Base-by-base conservation (phyloP, 2,888 invertebrate species). In the Lacanobia oleracea region DNA sequence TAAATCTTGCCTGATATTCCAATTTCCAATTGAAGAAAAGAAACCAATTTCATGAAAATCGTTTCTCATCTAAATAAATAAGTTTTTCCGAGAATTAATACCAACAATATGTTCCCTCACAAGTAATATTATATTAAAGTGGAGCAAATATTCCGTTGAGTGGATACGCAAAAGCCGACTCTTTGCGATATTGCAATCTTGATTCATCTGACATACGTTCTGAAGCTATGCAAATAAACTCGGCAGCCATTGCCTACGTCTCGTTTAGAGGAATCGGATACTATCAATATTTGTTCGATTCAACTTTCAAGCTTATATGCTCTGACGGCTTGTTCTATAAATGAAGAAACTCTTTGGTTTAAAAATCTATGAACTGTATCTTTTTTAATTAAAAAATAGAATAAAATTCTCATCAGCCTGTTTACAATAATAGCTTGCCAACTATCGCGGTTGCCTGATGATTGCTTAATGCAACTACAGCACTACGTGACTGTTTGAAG, bases 111-210 rank as follows among this genome's bases (percentile, higher is more conserved):
- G 50, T 51, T 40, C 12, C 16, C 16, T 14, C n/a, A 48, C 33
- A 48, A 48, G 51, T 65, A 21, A 78, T 57, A 60, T 48, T n/a
- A 27, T 27, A 40, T 63, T 64, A 43, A 57, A 73, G 56, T 57
- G 33, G 51, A 68, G 76, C 56, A 64, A 65, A 75, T 76, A 69
- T 61, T 69, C 40, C 18, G 23, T 61, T 48, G 76, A 75, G 76
- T 68, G 81, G 69, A 69, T 76, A 56, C 43, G 43, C 48, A 57
- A 56, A 53, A 69, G 70, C 53, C 33, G 57, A 81, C 53, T 81
- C 37, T 81, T 37, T 81, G 71, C 65, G 62, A 77, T 63, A 78
- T 81, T 78, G 82, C 77, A 78, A 78, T 77, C 61, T 81, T 45
- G 65, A 77, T 78, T 81, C 62, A 69, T 81, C 65, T 66, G 82